A percentile compares a stretch with the other conserved stretches of the same genome.
These are phyloP conservation scores for Himalopsyche anomala DNA, from an alignment of 2,888 invertebrate genomes.

Conservation along the genomic window DNA sequence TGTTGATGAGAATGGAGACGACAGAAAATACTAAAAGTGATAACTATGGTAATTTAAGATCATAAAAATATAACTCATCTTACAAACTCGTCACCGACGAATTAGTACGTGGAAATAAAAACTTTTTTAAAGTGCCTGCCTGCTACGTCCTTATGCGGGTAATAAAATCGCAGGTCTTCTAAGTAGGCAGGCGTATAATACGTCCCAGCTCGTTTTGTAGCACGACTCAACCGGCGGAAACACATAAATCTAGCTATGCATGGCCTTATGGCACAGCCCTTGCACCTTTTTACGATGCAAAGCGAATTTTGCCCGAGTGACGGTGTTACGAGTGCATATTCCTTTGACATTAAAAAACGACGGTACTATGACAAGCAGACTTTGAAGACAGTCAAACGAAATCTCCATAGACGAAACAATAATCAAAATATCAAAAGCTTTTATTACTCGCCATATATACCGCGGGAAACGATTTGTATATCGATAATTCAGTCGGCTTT, in stretches of 20 bases:
- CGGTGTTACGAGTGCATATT: slow-evolving; percentile 37
- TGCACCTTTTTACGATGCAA: slow-evolving; percentile 37
- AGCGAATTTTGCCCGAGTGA: slow-evolving; percentile 1
- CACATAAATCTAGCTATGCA: not conserved
- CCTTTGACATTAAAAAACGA: slow-evolving; percentile 11
- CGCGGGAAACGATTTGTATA: too few relatives aligned
- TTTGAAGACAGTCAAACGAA: too few relatives aligned
- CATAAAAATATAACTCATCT: not conserved
- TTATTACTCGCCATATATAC: too few relatives aligned
- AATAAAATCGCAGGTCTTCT: slow-evolving; percentile 10
- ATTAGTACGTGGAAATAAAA: slow-evolving; percentile 9
- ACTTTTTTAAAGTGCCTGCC: not conserved
- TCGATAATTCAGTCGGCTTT: too few relatives aligned
- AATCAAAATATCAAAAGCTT: too few relatives aligned
- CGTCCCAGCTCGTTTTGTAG: not conserved
- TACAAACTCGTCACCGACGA: not conserved
- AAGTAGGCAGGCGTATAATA: not conserved
- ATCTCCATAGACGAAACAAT: too few relatives aligned
- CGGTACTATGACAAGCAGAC: not conserved
- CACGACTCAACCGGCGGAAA: not conserved
- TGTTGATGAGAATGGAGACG: too few relatives aligned
- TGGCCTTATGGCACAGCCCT: slow-evolving; percentile 16
- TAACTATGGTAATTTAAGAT: too few relatives aligned
- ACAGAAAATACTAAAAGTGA: too few relatives aligned
- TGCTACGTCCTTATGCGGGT: slow-evolving; percentile 15